Evolutionary conservation across 92 coral and sea anemone species (phyloP).

Genomic region (Palythoa grandiflora): DNA sequence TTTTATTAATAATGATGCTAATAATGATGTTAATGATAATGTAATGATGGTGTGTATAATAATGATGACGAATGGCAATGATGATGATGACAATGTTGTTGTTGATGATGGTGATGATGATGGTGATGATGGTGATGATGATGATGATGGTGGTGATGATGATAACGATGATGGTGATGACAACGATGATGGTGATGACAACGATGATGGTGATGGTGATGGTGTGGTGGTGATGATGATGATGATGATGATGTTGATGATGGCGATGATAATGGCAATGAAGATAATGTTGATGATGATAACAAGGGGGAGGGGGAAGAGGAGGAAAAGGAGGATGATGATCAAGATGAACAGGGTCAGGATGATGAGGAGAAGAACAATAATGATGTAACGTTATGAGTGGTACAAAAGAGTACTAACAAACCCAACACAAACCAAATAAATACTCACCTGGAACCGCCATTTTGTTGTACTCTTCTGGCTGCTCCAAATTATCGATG

Average conservation of each 20-base stretch:
- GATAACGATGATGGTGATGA: too few relatives aligned
- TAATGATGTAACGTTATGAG: neutral
- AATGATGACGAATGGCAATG: neutral
- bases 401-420: neutral
- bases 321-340: neutral
- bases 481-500: constrained; percentile 84
- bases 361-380: neutral
- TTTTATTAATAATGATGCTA: neutral
- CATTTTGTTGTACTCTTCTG: constrained; percentile 93
- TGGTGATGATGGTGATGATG: too few relatives aligned
- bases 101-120: neutral
- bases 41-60: neutral
- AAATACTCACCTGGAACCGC: constrained; percentile 83
- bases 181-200: too few relatives aligned
- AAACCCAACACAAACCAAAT: neutral
- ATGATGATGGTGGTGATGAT: too few relatives aligned
- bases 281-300: neutral
- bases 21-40: neutral
- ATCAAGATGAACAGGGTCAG: too few relatives aligned
- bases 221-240: too few relatives aligned
- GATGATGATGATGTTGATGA: too few relatives aligned
- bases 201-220: too few relatives aligned
- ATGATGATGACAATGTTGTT: neutral
- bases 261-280: too few relatives aligned
- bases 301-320: neutral